Evolutionary conservation across 2,113 vertebrate genomes (phyloP), one percentile per base, ranked within the genome.

Genomic region (Trachemys scripta): DNA sequence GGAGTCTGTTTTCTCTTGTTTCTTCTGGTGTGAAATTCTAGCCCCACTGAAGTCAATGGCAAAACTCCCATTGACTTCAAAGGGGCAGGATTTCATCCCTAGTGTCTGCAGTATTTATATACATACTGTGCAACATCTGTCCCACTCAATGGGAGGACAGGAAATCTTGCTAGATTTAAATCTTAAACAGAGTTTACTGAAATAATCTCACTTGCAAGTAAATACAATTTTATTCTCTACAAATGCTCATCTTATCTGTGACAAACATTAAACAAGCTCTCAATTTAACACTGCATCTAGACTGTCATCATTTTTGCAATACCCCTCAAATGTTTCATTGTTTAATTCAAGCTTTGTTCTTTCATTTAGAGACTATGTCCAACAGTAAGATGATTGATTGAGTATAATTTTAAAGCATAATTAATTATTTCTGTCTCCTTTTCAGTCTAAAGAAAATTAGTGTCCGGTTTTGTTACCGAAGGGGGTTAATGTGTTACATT

Each of bases 151-250:
- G 91, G 65, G 85, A 49, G 92, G 31, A 90, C 59, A 59, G 92
- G 96, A 94, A 94, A 11, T 42, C 57, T 96, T 1, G 0, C 47
- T 93, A 79, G 53, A 56, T 94, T 94, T 92, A 20, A 47, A 82
- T 84, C 92, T 90, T 91, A 96, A 91, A 96, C 27, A 51, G 53
- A 81, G 54, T 93, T 94, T 93, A 83, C 65, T 83, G 95, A 85
- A 97, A 96, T 90, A 94, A 94, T 87, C 88, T 96, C 8, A 90
- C 91, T 96, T 79, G 62, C 81, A 91, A 93, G 84, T 59, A 95
- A 94, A 96, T 5, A 90, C 59, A 90, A 94, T 95, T 93, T 82
- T 91, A 93, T 29, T 89, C 82, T 86, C 79, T 88, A 95, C 91
- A 96, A 97, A 93, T 62, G 80, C 79, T 56, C 49, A 69, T 90